These are phyloP conservation scores for Calliphora vicina DNA, from an alignment of 1,140 invertebrate species.

Conservation along the genomic window DNA sequence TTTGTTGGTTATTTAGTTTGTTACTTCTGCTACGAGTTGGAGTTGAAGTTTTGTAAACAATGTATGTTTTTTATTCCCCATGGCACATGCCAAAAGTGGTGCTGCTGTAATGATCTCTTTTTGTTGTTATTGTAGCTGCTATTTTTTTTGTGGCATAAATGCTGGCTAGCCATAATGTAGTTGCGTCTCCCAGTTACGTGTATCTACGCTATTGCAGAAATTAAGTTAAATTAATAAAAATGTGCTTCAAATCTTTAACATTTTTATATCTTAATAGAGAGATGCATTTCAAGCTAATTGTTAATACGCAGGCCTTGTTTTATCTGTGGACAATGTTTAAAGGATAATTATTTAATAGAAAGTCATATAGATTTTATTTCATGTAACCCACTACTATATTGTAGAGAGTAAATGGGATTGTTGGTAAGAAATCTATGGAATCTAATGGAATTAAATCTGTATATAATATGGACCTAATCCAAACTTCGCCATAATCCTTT, in stretches of 20 bases:
- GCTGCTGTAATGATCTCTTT: slow-evolving; percentile 17
- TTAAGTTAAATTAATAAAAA: background rate
- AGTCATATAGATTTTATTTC: too few species aligned
- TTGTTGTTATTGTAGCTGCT: background rate
- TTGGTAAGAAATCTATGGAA: too few species aligned
- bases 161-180: background rate
- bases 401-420: too few species aligned
- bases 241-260: background rate
- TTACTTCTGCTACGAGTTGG: background rate
- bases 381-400: too few species aligned
- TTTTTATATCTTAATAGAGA: background rate
- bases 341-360: too few species aligned
- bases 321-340: too few species aligned
- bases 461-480: too few species aligned
- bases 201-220: background rate
- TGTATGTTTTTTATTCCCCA: slow-evolving; percentile 14
- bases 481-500: too few species aligned
- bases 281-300: too few species aligned
- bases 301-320: too few species aligned
- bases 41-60: background rate
- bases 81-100: slow-evolving; percentile 27
- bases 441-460: too few species aligned
- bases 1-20: background rate
- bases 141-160: background rate
- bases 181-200: background rate